phyloP scores from a whole-genome alignment of 2,113 vertebrate species.

The Apaloderma vittatum region DNA sequence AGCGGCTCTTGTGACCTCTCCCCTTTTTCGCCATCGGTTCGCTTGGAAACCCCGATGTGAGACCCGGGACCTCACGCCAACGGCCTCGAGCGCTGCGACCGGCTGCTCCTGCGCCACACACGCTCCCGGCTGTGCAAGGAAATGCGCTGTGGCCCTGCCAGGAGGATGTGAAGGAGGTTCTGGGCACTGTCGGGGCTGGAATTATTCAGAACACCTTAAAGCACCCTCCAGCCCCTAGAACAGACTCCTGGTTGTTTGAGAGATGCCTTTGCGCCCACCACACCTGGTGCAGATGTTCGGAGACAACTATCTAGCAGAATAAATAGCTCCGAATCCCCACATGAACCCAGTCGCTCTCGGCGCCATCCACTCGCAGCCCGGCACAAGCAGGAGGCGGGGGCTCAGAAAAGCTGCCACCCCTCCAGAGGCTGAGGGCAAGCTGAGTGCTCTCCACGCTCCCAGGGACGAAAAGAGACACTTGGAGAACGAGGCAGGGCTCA shows the following conservation, averaged over 20 bases:
- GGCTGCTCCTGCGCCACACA: not conserved
- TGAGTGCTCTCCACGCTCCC: rapidly evolving
- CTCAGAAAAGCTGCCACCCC: not conserved
- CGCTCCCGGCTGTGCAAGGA: rapidly evolving
- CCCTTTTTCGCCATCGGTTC: rapidly evolving
- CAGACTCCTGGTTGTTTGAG: not conserved
- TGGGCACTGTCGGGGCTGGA: not conserved
- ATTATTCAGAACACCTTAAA: not conserved
- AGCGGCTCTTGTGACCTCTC: not conserved
- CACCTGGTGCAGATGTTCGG: conserved; percentile 30
- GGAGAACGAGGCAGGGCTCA: not conserved
- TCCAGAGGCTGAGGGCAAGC: not conserved
- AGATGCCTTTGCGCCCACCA: not conserved
- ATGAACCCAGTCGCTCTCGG: not conserved
- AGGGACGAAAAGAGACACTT: not conserved
- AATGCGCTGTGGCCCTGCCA: not conserved
- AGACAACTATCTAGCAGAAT: not conserved
- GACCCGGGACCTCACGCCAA: not conserved
- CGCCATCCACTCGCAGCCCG: rapidly evolving
- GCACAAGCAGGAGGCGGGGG: not conserved
- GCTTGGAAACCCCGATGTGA: rapidly evolving
- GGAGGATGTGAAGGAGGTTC: not conserved
- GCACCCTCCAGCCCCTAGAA: conserved; percentile 8
- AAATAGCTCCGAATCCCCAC: not conserved
- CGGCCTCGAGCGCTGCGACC: no score